These are phyloP conservation scores for Parasteatoda lunata DNA, from an alignment of 2,888 invertebrate genomes.

Conservation along the genomic window DNA sequence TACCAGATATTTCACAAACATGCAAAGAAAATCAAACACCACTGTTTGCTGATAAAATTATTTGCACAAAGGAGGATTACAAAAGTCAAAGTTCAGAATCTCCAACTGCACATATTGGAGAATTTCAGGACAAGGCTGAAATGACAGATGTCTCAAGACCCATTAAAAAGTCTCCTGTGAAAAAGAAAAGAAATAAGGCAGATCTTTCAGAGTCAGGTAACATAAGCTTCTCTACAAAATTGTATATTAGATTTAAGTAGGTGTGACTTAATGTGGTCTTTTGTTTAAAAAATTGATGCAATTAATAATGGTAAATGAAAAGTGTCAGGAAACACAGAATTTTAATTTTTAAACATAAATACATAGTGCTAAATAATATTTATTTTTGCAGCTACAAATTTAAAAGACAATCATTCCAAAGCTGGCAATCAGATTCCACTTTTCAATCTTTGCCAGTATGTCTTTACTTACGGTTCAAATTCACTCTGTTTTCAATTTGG, in stretches of 20 bases:
- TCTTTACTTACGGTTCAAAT: too few relatives aligned
- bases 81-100: conserved; percentile 18
- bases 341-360: too few relatives aligned
- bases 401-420: too few relatives aligned
- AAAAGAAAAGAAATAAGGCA: conserved; percentile 45
- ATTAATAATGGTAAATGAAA: too few relatives aligned
- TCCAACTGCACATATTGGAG: conserved; percentile 9
- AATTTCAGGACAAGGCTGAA: conserved; percentile 48
- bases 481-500: too few relatives aligned
- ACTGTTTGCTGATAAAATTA: conserved; percentile 15
- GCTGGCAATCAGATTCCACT: too few relatives aligned
- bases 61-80: conserved; percentile 47
- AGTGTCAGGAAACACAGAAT: too few relatives aligned
- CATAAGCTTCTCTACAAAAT: background rate
- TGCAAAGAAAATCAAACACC: conserved; percentile 83
- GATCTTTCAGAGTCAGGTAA: conserved; percentile 46
- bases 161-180: conserved; percentile 46
- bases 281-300: background rate
- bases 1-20: conserved; percentile 85
- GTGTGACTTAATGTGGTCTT: background rate
- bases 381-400: too few relatives aligned
- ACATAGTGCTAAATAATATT: too few relatives aligned
- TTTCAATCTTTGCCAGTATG: too few relatives aligned
- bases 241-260: background rate
- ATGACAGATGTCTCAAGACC: conserved; percentile 24